phyloP scores from a whole-genome alignment of 1,140 invertebrate species.

The Drosophila nigrodunni region DNA sequence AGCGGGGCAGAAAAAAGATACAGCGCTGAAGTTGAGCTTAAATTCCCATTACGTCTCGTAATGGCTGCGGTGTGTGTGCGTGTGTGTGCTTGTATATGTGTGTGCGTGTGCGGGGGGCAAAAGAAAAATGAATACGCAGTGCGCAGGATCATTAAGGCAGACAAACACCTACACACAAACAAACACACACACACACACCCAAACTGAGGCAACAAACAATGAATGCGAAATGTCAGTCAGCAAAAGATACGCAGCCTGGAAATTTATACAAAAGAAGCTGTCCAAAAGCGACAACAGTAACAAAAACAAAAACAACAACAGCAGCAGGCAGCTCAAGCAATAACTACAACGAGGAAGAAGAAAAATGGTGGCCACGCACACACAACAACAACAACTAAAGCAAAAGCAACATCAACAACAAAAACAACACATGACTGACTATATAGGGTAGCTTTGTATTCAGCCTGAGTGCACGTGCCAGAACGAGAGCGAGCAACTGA shows the following conservation, averaged over 20 bases:
- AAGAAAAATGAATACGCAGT: constrained; percentile 79
- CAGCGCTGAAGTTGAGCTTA: constrained; percentile 72
- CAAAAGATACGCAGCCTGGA: constrained; percentile 61
- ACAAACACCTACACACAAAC: constrained; percentile 45
- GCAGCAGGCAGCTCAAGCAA: constrained; percentile 19
- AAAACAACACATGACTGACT: constrained; percentile 55
- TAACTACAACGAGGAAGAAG: constrained; percentile 31
- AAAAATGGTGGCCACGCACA: constrained; percentile 43
- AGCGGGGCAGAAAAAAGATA: constrained; percentile 20
- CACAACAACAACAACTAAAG: constrained; percentile 18
- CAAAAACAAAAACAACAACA: constrained; percentile 22
- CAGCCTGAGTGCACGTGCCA: constrained; percentile 16
- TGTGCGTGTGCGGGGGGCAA: constrained; percentile 38
- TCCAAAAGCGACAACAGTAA: constrained; percentile 42
- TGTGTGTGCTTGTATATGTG: constrained; percentile 33
- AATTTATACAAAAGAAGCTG: constrained; percentile 76
- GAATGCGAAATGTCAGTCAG: constrained; percentile 68
- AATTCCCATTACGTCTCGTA: constrained; percentile 81
- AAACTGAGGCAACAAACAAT: constrained; percentile 41
- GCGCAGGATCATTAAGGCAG: constrained; percentile 81
- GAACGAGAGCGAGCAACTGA: constrained; percentile 3
- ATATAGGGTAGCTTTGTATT: constrained; percentile 69
- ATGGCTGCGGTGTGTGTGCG: constrained; percentile 63
- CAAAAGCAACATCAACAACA: constrained; percentile 36
- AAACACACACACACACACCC: constrained; percentile 21